A percentile compares a stretch with the other conserved stretches of the same genome.
Evolutionary conservation across 2,888 invertebrate species (phyloP).

Genomic region (Myathropa florea): DNA sequence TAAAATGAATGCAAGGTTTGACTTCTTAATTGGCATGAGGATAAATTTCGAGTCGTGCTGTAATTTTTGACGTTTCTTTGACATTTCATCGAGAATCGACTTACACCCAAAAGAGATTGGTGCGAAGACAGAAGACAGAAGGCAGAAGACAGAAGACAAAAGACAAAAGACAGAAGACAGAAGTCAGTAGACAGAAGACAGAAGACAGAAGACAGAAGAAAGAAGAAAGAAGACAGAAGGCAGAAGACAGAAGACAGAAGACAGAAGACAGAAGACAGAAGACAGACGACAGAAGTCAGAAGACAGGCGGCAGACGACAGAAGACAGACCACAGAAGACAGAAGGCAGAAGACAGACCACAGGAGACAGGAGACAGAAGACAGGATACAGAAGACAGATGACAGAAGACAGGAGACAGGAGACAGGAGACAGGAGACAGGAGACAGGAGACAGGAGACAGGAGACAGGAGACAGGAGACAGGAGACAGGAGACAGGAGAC

Average conservation of each 20-base stretch:
- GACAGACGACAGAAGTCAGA: neutral
- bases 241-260: neutral
- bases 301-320: neutral
- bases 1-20: no score
- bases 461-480: neutral
- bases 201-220: neutral
- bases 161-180: neutral
- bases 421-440: neutral
- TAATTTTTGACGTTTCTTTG: no score
- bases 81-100: no score
- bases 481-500: neutral
- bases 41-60: no score
- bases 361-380: neutral
- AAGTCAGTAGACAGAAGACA: neutral
- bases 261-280: neutral
- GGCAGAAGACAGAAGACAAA: neutral
- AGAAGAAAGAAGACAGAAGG: neutral
- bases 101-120: no score
- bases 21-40: no score
- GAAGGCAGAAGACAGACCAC: neutral
- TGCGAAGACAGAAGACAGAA: neutral
- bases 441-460: neutral
- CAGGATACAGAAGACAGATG: no score
- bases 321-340: neutral
- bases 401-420: neutral